Conservation (phyloP, 2,888 invertebrate species). For the Drosophila phalerata region DNA sequence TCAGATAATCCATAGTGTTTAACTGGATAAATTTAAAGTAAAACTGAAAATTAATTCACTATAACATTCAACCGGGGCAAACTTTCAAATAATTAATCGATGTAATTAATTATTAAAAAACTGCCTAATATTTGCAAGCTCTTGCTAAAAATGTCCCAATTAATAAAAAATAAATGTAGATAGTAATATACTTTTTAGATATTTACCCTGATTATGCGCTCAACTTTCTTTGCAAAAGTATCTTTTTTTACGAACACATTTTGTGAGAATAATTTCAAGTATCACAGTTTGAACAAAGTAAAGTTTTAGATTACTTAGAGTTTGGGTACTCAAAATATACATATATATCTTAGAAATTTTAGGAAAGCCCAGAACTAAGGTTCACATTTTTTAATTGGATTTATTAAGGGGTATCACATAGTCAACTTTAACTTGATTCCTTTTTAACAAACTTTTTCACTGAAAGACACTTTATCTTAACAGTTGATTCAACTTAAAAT, state of each 20-base stretch:
- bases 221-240: too few species aligned
- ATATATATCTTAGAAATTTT: neutral
- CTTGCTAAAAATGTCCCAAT: too few species aligned
- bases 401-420: neutral
- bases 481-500: neutral
- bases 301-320: neutral
- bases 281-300: neutral
- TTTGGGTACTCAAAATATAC: neutral
- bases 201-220: too few species aligned
- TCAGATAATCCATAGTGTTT: too few species aligned
- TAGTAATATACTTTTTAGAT: too few species aligned
- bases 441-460: neutral
- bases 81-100: too few species aligned
- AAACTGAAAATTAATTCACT: too few species aligned
- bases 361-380: neutral
- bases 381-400: neutral
- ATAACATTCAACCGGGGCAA: too few species aligned
- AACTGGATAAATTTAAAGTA: too few species aligned
- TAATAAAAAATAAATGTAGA: too few species aligned
- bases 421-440: neutral
- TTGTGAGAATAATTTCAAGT: neutral
- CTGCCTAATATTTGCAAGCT: too few species aligned
- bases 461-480: neutral
- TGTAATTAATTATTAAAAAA: too few species aligned
- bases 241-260: neutral